Evolutionary conservation across 2,888 invertebrate species (phyloP), one percentile per base, ranked within the genome.

Genomic region (Steromphala cineraria): DNA sequence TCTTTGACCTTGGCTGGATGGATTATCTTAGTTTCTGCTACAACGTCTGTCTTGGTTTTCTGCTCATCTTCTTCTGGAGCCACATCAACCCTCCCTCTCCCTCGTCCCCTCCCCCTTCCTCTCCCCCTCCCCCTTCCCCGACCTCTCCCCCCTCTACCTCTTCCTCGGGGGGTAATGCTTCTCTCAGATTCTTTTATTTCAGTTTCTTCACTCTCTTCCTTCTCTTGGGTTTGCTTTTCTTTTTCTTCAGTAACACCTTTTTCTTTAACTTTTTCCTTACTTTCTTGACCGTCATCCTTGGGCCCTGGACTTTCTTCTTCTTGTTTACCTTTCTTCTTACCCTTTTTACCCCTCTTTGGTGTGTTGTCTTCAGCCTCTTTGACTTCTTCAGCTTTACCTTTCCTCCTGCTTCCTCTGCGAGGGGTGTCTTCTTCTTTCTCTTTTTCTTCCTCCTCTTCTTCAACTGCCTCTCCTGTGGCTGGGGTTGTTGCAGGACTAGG

Each of bases 301-400:
- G 79, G 55, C 8, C 62, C 79, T 13, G 53, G 56, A 15, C 62
- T 78, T 74, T 67, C 78, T n/a, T 79, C 75, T 7, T 81, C 46
- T 28, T 75, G 55, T 17, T 40, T 75, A 67, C 19, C 67, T 62
- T 71, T 71, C 53, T 79, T 62, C 79, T 78, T 24, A 79, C 74
- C 17, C 46, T n/a, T 62, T 80, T 80, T 67, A 81, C 84, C 79
- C 83, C 84, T 67, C 40, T 82, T 82, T 74, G 80, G 80, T 40
- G 79, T 86, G 19, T 75, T 79, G n/a, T 53, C 53, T 19, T 75
- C 82, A 28, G 46, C 36, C 8, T 17, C 46, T 15, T 24, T 75
- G 10, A 52, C 75, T 75, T 84, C 80, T n/a, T 81, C 78, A n/a
- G 82, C 79, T 40, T 83, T 80, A 24, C 81, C 83, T 17, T 82